Conservation (phyloP, 2,797 vertebrate genomes). For the Garrulus glandarius region DNA sequence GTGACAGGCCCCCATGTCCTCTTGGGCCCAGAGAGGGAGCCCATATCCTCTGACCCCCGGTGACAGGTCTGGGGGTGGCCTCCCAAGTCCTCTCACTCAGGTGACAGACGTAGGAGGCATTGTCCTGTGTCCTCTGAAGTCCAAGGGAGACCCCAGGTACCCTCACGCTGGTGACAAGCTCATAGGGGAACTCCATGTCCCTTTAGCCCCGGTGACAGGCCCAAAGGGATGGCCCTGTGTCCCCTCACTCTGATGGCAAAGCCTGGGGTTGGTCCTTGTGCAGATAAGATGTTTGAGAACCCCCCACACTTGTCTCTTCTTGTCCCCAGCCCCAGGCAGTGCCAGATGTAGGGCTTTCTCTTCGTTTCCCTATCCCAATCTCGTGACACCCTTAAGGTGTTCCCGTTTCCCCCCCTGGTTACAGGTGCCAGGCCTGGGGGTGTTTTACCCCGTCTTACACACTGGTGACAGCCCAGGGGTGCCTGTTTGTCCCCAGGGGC, state of each 20-base stretch:
- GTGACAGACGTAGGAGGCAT: background rate
- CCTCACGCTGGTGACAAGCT: background rate
- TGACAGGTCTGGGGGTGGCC: background rate
- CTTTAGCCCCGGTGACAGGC: background rate
- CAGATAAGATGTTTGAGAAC: background rate
- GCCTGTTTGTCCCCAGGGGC: background rate
- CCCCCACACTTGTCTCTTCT: accelerated
- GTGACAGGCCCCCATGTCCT: background rate
- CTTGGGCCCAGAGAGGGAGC: background rate
- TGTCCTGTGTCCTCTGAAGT: background rate
- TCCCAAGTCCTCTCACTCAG: background rate
- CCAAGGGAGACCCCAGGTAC: background rate
- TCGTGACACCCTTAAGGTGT: background rate
- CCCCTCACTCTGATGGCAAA: background rate
- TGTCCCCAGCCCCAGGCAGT: too few relatives aligned
- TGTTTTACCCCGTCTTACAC: background rate
- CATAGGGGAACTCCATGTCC: background rate
- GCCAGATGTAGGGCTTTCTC: background rate
- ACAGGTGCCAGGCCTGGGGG: background rate
- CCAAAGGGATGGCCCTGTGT: background rate
- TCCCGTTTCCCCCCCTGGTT: accelerated
- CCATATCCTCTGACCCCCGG: accelerated
- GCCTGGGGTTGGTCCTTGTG: background rate
- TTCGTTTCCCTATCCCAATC: background rate
- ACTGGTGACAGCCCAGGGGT: background rate